A percentile compares a stretch with the other conserved stretches of the same genome.
phyloP scores from a whole-genome alignment of 2,888 invertebrate species.

The Beris chalybata region DNA sequence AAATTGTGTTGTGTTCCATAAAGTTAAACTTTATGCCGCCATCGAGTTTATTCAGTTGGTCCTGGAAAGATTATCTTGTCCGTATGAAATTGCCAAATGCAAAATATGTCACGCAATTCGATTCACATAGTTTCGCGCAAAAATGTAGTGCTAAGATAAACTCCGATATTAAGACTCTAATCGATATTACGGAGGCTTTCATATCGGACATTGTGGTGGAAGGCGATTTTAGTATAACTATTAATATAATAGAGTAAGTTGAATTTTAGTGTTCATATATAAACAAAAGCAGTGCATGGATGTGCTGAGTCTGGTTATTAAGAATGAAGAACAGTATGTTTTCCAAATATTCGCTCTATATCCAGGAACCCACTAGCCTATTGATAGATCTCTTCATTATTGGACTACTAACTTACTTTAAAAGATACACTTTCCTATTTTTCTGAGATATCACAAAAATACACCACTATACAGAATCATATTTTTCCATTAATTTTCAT shows the following conservation, averaged over 20 bases:
- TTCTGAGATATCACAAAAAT: background rate
- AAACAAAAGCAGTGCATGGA: too few species aligned
- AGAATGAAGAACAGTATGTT: too few species aligned
- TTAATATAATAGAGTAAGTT: too few species aligned
- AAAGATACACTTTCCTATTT: too few species aligned
- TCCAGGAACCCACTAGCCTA: too few species aligned
- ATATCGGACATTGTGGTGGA: background rate
- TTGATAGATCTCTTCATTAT: too few species aligned
- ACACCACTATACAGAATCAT: background rate
- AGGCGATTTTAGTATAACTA: background rate
- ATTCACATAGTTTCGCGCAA: too few species aligned
- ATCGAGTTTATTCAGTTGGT: conserved; percentile 8
- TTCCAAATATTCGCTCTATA: too few species aligned
- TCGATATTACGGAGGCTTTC: background rate
- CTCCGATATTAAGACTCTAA: background rate
- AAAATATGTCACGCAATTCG: background rate
- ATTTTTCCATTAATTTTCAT: background rate
- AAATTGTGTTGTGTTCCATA: background rate
- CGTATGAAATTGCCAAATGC: background rate
- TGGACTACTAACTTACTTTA: too few species aligned
- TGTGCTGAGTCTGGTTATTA: too few species aligned
- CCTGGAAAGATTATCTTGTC: background rate
- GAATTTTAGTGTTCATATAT: too few species aligned
- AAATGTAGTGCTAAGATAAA: background rate
- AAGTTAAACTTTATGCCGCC: background rate